These are phyloP conservation scores for Acrobasis repandana DNA, from an alignment of 2,888 invertebrate genomes.

Conservation along the genomic window DNA sequence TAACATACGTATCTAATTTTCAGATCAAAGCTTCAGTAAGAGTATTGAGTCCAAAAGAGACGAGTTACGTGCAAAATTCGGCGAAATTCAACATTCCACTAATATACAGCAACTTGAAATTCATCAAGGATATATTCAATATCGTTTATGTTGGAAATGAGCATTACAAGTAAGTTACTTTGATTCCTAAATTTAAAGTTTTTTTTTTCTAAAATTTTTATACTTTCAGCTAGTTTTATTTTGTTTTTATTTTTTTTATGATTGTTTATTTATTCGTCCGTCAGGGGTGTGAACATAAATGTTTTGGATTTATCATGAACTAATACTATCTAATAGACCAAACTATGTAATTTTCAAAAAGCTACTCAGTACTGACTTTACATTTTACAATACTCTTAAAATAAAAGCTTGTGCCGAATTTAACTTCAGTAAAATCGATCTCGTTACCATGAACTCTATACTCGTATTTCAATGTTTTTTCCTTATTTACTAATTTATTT, in stretches of 20 bases:
- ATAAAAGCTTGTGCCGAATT: no score
- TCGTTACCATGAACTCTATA: neutral
- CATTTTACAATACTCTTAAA: no score
- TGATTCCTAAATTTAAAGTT: no score
- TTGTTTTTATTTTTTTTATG: no score
- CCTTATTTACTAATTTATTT: neutral
- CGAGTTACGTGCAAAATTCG: constrained; percentile 65
- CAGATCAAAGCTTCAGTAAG: constrained; percentile 74
- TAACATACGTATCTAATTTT: constrained; percentile 31
- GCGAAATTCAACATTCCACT: constrained; percentile 72
- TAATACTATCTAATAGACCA: no score
- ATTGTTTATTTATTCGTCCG: no score
- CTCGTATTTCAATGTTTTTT: neutral
- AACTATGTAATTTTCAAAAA: no score
- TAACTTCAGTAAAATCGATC: neutral
- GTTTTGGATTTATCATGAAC: no score
- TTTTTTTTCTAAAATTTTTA: no score
- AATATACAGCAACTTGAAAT: constrained; percentile 69
- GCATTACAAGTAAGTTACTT: constrained; percentile 65
- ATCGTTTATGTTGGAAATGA: constrained; percentile 60
- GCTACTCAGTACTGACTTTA: no score
- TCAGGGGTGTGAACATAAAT: no score
- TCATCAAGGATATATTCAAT: constrained; percentile 65
- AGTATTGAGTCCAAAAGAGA: constrained; percentile 66
- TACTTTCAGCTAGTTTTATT: no score